Base-by-base conservation (phyloP, 2,888 invertebrate species). In the Caenorhabditis doughertyi region DNA sequence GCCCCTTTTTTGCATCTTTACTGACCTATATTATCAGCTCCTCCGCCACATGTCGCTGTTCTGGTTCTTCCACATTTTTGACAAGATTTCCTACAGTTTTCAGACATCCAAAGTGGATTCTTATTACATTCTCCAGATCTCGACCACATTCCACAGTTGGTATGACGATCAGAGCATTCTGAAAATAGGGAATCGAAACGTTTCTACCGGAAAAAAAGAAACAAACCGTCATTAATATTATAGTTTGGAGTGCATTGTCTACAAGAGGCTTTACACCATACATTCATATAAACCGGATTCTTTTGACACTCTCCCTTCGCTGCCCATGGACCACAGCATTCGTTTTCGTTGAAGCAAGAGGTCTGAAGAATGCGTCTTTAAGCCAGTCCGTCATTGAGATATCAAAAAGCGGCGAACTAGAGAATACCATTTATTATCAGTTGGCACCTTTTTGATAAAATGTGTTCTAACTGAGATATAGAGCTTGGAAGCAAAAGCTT, bases 61-160 rank as follows among this genome's bases (percentile, higher is more conserved):
- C 89, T 49, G 0, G 87, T 71, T 16, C 32, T 29, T 3, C 73
- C 86, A 55, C 89, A 89, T 27, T 85, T 84, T 47, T 79, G 64
- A 47, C 90, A 90, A 7, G 85, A 53, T 35, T 80, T 68, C 25
- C 90, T 83, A 39, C 90, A 90, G 56, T 90, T 90, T 42, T 90
- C 90, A 0, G 87, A 76, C 90, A 90, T 90, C 89, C 90, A 90
- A 13, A 86, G 56, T 16, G 84, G 81, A 76, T 90, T 90, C 49
- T 81, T 84, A 13, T 68, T 70, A 56, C 90, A 90, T 68, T 90
- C 90, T 8, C 90, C 90, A 16, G 56, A 56, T 0, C 71, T 25
- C 3, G 83, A 77, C 85, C 85, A 85, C 55, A 32, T 62, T 9
- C 77, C 79, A 64, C 88, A 88, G 47, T 85, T 80, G 9, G 82